Conservation (phyloP, 2,113 vertebrate genomes). For the Riparia riparia region DNA sequence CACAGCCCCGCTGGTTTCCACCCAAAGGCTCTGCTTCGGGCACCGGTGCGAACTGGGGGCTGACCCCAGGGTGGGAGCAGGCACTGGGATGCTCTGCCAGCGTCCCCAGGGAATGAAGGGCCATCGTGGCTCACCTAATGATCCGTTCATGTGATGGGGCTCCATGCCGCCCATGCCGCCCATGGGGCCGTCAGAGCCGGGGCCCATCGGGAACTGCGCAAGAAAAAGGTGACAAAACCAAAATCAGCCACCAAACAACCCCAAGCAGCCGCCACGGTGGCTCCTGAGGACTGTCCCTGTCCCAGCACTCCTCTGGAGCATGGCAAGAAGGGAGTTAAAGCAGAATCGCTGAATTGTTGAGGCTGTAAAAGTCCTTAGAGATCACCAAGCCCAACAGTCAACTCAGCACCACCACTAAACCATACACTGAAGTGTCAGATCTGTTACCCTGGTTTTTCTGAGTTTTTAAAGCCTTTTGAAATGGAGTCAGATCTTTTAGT, state of each 20-base stretch:
- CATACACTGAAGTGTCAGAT: not conserved
- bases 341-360: not conserved
- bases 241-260: not conserved
- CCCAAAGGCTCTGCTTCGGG: not conserved
- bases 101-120: not conserved
- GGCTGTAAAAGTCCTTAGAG: not conserved
- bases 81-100: not conserved
- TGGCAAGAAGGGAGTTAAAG: accelerated
- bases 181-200: constrained; percentile 96
- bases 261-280: accelerated
- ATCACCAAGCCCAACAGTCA: not conserved
- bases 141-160: constrained; percentile 99
- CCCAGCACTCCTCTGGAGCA: not conserved
- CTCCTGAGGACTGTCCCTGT: not conserved
- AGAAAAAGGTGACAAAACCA: not conserved
- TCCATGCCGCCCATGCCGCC: constrained; percentile 99
- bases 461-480: no score
- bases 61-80: not conserved
- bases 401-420: not conserved
- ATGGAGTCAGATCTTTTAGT: no score
- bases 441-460: no score
- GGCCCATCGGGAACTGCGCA: constrained; percentile 94
- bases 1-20: not conserved
- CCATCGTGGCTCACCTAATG: constrained; percentile 73
- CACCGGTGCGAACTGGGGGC: accelerated